A percentile compares a stretch with the other conserved stretches of the same genome.
phyloP scores from a whole-genome alignment of 35 echinoderm and acorn worm species.

The Patiria miniata region DNA sequence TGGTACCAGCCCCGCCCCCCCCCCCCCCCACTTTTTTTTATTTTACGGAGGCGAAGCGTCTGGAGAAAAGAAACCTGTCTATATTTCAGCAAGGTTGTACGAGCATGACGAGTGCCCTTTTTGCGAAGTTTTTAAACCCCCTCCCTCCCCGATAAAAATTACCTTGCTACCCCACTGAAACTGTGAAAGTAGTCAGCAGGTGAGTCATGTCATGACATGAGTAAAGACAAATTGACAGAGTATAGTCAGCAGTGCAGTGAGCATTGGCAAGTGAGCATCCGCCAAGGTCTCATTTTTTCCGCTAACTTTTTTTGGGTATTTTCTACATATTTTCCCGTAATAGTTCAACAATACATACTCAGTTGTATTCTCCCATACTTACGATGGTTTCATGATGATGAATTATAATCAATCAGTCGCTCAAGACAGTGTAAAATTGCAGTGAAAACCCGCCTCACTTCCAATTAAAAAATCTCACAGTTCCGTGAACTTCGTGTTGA shows the following conservation, averaged over 20 bases:
- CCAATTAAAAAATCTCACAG: background rate
- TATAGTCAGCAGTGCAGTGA: no score
- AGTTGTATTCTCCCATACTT: background rate
- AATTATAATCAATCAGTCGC: background rate
- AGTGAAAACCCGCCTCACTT: background rate
- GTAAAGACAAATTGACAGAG: background rate
- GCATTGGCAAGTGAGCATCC: no score
- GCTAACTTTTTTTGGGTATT: no score
- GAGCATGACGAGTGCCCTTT: no score
- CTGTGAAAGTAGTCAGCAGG: background rate
- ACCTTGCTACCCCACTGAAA: background rate
- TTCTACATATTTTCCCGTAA: background rate
- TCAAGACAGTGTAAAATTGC: background rate
- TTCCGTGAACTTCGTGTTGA: background rate
- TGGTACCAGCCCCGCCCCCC: no score
- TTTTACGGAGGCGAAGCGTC: no score
- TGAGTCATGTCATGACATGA: background rate
- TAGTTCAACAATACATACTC: background rate
- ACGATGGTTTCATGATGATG: conserved; percentile 12
- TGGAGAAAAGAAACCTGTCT: no score
- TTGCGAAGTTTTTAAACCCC: no score
- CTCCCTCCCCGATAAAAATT: no score
- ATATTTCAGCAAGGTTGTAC: no score
- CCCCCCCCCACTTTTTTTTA: no score
- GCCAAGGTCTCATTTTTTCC: no score